Evolutionary conservation across 1,140 invertebrate genomes (phyloP), one percentile per base, ranked within the genome.

Genomic region (Leucophenga varia): DNA sequence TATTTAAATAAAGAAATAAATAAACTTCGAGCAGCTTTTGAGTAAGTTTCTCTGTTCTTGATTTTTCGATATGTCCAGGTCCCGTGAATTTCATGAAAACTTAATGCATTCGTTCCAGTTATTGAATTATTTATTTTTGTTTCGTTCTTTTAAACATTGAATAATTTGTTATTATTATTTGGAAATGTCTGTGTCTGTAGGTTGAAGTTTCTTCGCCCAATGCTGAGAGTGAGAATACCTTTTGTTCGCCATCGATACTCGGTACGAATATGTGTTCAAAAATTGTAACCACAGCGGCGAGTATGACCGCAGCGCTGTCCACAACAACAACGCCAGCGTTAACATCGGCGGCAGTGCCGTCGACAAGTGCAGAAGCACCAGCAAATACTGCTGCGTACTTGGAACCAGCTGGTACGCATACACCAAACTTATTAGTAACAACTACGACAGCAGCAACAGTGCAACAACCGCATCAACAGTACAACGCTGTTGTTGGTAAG

Each of bases 191-290:
- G n/a, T n/a, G n/a, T 12, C 18, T 7, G 10, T 39, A 75, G 73
- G 73, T 75, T 32, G 73, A 75, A 54, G 69, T 75, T 28, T 75
- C 73, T 14, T 75, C 73, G n/a, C 73, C 73, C 47, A 91, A 87
- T 75, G 87, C 88, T 43, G 88, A 90, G 53, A 73, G 55, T 37
- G 73, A 75, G 48, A 73, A 72, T 40, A 71, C 70, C 44, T 69
- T 75, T 45, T 75, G 73, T 49, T 75, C 73, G 35, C 65, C 70
- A 49, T 75, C 73, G 31, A 75, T 75, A 49, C 63, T 75, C 25
- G 69, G 70, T 43, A 57, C 70, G 20, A 72, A 72, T 49, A 74
- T 75, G 69, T 75, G 73, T 58, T 67, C 71, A 30, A 75, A 72
- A 51, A 72, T 74, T 49, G 63, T 52, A 40, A 64, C 64, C 9